Base-by-base conservation (phyloP, 2,113 vertebrate species). In the Entelurus aequoreus region DNA sequence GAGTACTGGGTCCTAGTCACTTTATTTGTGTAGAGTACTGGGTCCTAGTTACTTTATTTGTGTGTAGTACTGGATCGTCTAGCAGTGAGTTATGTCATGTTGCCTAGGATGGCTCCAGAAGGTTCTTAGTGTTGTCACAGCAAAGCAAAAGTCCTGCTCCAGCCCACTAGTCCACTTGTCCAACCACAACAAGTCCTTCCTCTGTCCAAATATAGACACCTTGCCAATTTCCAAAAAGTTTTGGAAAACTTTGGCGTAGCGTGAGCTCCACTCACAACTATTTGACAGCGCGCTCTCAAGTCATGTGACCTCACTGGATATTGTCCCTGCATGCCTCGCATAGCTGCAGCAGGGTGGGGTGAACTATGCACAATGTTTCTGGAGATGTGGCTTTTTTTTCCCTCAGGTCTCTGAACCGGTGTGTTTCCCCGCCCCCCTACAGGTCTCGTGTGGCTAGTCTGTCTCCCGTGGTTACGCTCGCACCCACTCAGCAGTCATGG, bases 311-410 rank as follows among this genome's bases (percentile, higher is more conserved):
- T 21, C 5, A 6, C 56, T 6, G 84, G 79, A 84, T 83, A 77
- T 65, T 65, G 49, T 44, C 74, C 65, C 72, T 69, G 78, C 81
- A 78, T 86, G 73, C 86, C 77, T 77, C 63, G 81, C 84, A 89
- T 83, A 83, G 76, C 80, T 82, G 62, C 62, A 72, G 74, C 28
- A 28, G 61, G 52, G 40, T 10, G 63, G 37, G 58, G 42, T 58
- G 13, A 38, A 28, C 48, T 46, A 55, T 5, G 50, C 38, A 28
- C 36, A 48, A 16, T 50, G 53, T 56, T 19, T 56, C 8, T 63
- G 16, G n/a, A 53, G 55, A 59, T 56, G 13, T 60, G 54, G 52
- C 68, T 21, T 48, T 69, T 6, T 66, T 68, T 49, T 19, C 19
- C 19, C 51, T 42, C 46, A 47, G 47, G 46, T 13, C 15, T 60